Evolutionary conservation across 2,797 vertebrate genomes (phyloP), one percentile per base, ranked within the genome.

Genomic region (Bufotes viridis): DNA sequence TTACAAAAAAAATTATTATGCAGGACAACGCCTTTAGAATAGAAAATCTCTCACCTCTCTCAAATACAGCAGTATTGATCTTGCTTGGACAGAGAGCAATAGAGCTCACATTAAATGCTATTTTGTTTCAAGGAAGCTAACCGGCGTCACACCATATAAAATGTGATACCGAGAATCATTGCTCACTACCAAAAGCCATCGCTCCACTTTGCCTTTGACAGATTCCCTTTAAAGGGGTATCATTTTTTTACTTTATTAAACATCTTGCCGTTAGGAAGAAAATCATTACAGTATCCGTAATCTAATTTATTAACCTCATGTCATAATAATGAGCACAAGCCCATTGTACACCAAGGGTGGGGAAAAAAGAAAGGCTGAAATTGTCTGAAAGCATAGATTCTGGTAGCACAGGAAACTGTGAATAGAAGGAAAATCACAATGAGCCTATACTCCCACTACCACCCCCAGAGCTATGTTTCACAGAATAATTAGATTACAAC

Each of bases 401-500:
- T 69, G n/a, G 12, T 18, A 81, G 67, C 34, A 78, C 34, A 72
- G 65, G 61, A 81, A 78, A 58, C 17, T 55, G 53, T 76, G 76
- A 80, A 85, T 81, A 57, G 78, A 74, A 85, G 57, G 29, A 70
- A 86, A 80, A 80, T 80, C 7, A 7, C 82, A 89, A 86, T 78
- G 61, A 89, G 78, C 60, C 84, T 82, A 12, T 69, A 80, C 82
- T 84, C 82, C 70, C 82, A 82, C 78, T 14, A 34, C 63, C 63
- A 74, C 79, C 79, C 61, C 84, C 79, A 69, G n/a, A 89, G 84
- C 49, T 22, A 78, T 89, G 88, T 76, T 82, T 86, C 69, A 82
- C 84, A 78, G 61, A 76, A 82, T 89, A 89, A 89, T 89, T 86
- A 89, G 60, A 89, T 78, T 78, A 86, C 88, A 82, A 82, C 88